Base-by-base conservation (phyloP, 2,888 invertebrate species). In the Noctua pronuba region DNA sequence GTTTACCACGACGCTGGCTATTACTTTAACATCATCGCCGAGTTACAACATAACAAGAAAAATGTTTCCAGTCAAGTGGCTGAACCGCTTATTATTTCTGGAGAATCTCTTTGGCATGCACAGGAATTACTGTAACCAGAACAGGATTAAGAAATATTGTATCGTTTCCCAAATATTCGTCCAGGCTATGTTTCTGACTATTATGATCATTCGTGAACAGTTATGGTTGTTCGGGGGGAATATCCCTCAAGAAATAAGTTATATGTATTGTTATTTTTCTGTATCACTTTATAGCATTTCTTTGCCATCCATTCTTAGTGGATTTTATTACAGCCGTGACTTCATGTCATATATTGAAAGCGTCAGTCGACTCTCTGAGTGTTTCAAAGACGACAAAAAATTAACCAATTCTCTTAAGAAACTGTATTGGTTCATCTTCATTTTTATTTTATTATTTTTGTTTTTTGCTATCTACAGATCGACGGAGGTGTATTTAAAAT, bases 51-150 rank as follows among this genome's bases (percentile, higher is more conserved):
- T n/a, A 16, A 58, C 2, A 28, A 8, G 58, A 5, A 8, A 21
- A 3, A 52, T 52, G 58, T 60, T 58, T 13, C 13, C 46, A 21
- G 11, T 16, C 1, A 77, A 77, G 21, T 41, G 38, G 21, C 10
- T 77, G 8, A 66, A 66, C 8, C 18, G 18, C 10, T 46, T 77
- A n/a, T 24, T 77, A 8, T 41, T 41, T 1, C 8, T 49, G 49
- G 49, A 49, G 49, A 49, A 49, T 8, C 8, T 49, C 49, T 58
- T 77, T n/a, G 77, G 77, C 44, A 58, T 77, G 16, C 31, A 77
- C 46, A 58, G 77, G 28, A 77, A 38, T 66, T 77, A 58, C 21
- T 46, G 18, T 46, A 31, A 5, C 10, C 64, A 65, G 64, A 73
- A 64, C 1, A 76, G 2, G 8, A 52, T 41, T 10, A 65, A 18